A percentile compares a stretch with the other conserved stretches of the same genome.
Conservation (phyloP, 2,888 invertebrate species). For the Molanna angustata region DNA sequence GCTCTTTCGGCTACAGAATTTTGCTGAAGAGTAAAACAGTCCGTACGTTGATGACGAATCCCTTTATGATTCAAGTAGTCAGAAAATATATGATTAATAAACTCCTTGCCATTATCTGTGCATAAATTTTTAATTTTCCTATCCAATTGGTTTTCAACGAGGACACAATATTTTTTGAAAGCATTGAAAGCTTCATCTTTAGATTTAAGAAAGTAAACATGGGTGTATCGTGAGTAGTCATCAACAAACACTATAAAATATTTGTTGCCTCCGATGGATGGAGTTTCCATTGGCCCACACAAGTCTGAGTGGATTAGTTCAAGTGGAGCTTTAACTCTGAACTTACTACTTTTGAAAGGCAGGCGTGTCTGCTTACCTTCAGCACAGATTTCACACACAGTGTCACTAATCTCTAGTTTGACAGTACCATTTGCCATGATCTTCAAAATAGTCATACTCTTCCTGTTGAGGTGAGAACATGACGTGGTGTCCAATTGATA, state of each 20-base stretch:
- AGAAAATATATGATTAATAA: background rate
- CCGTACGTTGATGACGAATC: background rate
- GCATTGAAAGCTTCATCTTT: background rate
- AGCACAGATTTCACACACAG: too few species aligned
- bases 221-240: background rate
- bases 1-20: background rate
- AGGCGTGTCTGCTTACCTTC: background rate
- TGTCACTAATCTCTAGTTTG: too few species aligned
- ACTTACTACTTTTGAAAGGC: background rate
- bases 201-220: background rate
- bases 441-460: too few species aligned
- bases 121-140: background rate
- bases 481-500: too few species aligned
- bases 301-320: background rate
- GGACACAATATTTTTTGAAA: background rate
- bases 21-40: background rate
- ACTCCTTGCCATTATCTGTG: background rate
- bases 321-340: background rate
- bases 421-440: too few species aligned
- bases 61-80: background rate
- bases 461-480: too few species aligned
- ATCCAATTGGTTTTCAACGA: background rate
- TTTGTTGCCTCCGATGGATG: background rate
- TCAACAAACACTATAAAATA: background rate
- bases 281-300: slow-evolving; percentile 1